These are phyloP conservation scores for Pinna nobilis DNA, from an alignment of 1,140 invertebrate genomes.

Conservation along the genomic window DNA sequence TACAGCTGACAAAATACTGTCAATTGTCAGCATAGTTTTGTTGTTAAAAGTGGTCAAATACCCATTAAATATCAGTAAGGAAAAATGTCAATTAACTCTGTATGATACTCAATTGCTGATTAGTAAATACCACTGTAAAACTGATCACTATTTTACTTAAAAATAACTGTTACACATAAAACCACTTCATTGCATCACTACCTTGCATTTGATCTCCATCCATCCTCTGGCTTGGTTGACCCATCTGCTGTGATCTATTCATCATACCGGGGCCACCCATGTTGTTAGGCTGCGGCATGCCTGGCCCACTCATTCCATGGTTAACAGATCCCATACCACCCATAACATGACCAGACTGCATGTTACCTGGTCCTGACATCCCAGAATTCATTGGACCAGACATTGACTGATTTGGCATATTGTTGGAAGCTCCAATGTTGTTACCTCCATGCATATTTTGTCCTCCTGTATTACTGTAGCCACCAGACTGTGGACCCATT, in stretches of 20 bases:
- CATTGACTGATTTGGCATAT: too few species aligned
- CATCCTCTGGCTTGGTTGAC: not conserved
- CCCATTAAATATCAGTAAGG: too few species aligned
- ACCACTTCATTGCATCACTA: too few species aligned
- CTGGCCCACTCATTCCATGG: conserved; percentile 19
- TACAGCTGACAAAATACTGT: too few species aligned
- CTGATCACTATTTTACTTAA: too few species aligned
- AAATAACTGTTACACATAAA: too few species aligned
- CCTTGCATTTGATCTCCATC: not conserved
- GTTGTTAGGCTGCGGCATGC: conserved; percentile 23
- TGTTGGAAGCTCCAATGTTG: conserved; percentile 48
- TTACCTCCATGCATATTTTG: conserved; percentile 41
- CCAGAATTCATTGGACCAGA: conserved; percentile 40
- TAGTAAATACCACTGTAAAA: too few species aligned
- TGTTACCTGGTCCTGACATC: conserved; percentile 16
- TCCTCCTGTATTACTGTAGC: conserved; percentile 6
- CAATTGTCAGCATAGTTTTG: too few species aligned
- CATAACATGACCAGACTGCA: conserved; percentile 4
- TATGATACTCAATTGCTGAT: too few species aligned
- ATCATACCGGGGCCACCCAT: conserved; percentile 35
- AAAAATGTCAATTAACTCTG: too few species aligned
- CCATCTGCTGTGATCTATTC: conserved; percentile 9
- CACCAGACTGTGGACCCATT: conserved; percentile 16
- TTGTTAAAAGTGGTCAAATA: too few species aligned
- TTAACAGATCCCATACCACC: not conserved